A percentile compares a stretch with the other conserved stretches of the same genome.
These are phyloP conservation scores for Meganola albula DNA, from an alignment of 2,888 invertebrate genomes.

Conservation along the genomic window DNA sequence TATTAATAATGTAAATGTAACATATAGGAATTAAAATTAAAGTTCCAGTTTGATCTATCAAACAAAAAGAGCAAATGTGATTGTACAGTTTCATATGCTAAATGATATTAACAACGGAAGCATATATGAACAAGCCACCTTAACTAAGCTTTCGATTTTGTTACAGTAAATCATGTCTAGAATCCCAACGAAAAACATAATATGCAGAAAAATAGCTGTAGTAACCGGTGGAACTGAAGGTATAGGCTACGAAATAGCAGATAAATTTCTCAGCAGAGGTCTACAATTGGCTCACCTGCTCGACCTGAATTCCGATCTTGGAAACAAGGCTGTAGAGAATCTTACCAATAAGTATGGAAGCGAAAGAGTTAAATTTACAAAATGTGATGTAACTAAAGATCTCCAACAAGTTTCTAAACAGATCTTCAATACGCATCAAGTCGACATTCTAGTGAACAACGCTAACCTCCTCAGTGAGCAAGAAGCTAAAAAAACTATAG, in stretches of 20 bases:
- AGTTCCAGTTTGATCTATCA: no score
- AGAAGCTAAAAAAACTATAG: constrained; percentile 5
- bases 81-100: no score
- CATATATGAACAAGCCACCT: no score
- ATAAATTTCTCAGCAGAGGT: constrained; percentile 58
- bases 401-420: constrained; percentile 10
- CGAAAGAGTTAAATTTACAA: constrained; percentile 21
- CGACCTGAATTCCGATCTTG: constrained; percentile 17
- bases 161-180: no score
- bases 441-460: constrained; percentile 17
- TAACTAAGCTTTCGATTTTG: no score
- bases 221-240: constrained; percentile 76
- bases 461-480: constrained; percentile 6
- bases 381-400: constrained; percentile 31
- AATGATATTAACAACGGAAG: no score
- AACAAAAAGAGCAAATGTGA: no score
- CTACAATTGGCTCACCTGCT: constrained; percentile 25
- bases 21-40: no score
- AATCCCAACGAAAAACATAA: no score
- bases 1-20: no score
- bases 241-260: constrained; percentile 66
- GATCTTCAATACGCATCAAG: constrained; percentile 11
- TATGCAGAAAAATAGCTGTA: constrained; percentile 33
- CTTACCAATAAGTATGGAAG: constrained; percentile 15
- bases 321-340: constrained; percentile 6